Evolutionary conservation across 2,888 invertebrate species (phyloP).

Genomic region (Acronicta aceris): DNA sequence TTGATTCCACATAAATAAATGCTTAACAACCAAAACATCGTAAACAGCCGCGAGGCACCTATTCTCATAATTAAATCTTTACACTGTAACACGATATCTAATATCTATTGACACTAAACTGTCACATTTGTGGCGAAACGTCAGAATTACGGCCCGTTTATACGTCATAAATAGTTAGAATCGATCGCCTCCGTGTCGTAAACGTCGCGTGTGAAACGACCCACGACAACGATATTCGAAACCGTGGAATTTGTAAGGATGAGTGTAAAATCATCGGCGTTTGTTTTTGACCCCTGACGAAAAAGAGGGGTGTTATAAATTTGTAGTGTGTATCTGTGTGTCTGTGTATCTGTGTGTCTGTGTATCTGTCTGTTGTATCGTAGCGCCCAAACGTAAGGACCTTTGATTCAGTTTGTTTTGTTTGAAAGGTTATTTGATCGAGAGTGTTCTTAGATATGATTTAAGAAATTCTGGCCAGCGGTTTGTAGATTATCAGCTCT

Average conservation of each 20-base stretch:
- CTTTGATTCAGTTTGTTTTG: too few relatives aligned
- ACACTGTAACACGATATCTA: conserved; percentile 50
- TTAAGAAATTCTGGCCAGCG: too few relatives aligned
- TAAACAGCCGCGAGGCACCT: conserved; percentile 30
- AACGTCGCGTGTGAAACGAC: conserved; percentile 49
- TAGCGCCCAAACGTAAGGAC: too few relatives aligned
- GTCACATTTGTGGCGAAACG: conserved; percentile 52
- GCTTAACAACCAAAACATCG: conserved; percentile 34
- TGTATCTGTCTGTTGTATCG: too few relatives aligned
- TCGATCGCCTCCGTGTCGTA: conserved; percentile 52
- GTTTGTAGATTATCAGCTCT: too few relatives aligned
- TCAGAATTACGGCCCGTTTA: conserved; percentile 55
- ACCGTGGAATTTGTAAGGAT: conserved; percentile 30
- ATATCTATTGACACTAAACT: conserved; percentile 50
- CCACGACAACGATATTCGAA: conserved; percentile 16
- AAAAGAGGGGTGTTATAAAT: too few relatives aligned
- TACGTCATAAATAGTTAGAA: conserved; percentile 61
- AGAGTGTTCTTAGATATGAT: too few relatives aligned
- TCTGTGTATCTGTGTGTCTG: too few relatives aligned
- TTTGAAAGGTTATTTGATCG: too few relatives aligned
- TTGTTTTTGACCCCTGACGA: too few relatives aligned
- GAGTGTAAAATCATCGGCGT: conserved; percentile 28
- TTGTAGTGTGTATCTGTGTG: too few relatives aligned
- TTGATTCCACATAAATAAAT: conserved; percentile 24
- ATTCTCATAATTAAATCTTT: conserved; percentile 54